Base-by-base conservation (phyloP, 2,797 vertebrate species). In the Coreius guichenoti region DNA sequence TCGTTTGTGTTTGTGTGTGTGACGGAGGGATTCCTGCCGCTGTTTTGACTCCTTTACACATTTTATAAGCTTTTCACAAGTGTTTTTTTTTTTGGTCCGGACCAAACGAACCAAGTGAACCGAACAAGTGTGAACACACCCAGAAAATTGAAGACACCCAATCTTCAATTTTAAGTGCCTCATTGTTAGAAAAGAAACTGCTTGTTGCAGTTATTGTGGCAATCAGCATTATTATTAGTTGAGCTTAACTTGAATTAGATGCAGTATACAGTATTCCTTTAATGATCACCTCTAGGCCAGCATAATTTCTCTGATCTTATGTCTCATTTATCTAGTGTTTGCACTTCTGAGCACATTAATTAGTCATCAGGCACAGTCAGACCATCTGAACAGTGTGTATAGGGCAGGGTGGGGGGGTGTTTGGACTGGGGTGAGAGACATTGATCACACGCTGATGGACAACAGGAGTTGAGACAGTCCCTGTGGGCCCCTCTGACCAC, bases 401-500 rank as follows among this genome's bases (percentile, higher is more conserved):
- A 21, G 16, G 45, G 67, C 21, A 58, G 68, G 69, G 78, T 70
- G 68, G 72, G 69, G 69, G 88, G 68, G 72, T 76, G 77, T 84
- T 81, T 84, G 39, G 86, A 70, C 17, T 88, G 88, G 84, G 86
- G 78, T 77, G 91, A 91, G 86, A 87, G 86, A 69, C 92, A 91
- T 93, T 91, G 92, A 94, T 87, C 43, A 84, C 86, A 83, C 61
- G 72, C 67, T 87, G 86, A 33, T 56, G 80, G 86, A 89, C 79
- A 85, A 47, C 51, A 79, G 67, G 19, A 16, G 56, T 47, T 80
- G 74, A 80, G 88, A 91, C 84, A 58, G 90, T 90, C 89, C 91
- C 91, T 78, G 79, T 83, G 90, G 91, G 67, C 74, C 87, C 23
- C 79, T 81, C 47, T 68, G 49, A 87, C 90, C 93, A 94, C 92